phyloP scores from a whole-genome alignment of 2,797 vertebrate genomes.

The Poeciliopsis paucimaculata region DNA sequence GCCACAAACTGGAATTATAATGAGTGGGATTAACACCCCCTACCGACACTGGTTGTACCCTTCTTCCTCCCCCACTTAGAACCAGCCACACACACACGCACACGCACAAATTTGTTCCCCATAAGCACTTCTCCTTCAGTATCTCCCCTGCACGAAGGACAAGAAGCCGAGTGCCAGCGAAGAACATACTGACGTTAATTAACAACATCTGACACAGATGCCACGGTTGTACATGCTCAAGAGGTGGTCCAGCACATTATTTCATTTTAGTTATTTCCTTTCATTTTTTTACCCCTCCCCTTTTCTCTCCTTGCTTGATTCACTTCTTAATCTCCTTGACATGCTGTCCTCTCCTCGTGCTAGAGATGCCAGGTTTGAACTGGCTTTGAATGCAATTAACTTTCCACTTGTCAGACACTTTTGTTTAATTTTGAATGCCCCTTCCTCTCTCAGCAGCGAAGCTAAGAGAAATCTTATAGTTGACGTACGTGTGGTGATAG shows the following conservation, averaged over 20 bases:
- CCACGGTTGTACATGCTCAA: constrained; percentile 82
- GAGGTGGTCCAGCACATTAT: constrained; percentile 86
- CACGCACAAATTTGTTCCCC: constrained; percentile 50
- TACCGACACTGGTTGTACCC: constrained; percentile 65
- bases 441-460: constrained; percentile 51
- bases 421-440: constrained; percentile 76
- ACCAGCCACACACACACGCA: constrained; percentile 10
- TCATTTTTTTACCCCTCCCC: constrained; percentile 61
- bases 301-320: constrained; percentile 69
- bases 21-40: constrained; percentile 85
- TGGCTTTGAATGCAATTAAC: constrained; percentile 75
- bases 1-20: constrained; percentile 85
- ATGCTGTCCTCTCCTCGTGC: constrained; percentile 73
- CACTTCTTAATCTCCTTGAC: constrained; percentile 81
- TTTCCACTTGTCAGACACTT: constrained; percentile 70
- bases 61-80: constrained; percentile 47
- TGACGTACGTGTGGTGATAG: constrained; percentile 56
- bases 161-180: constrained; percentile 82
- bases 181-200: constrained; percentile 87
- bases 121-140: constrained; percentile 71
- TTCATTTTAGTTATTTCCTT: constrained; percentile 85
- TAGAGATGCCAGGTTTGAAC: constrained; percentile 60
- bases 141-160: constrained; percentile 78
- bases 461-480: constrained; percentile 46
- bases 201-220: constrained; percentile 89